Evolutionary conservation across 1,140 invertebrate species (phyloP).

Genomic region (Drosophila sulfurigaster): DNA sequence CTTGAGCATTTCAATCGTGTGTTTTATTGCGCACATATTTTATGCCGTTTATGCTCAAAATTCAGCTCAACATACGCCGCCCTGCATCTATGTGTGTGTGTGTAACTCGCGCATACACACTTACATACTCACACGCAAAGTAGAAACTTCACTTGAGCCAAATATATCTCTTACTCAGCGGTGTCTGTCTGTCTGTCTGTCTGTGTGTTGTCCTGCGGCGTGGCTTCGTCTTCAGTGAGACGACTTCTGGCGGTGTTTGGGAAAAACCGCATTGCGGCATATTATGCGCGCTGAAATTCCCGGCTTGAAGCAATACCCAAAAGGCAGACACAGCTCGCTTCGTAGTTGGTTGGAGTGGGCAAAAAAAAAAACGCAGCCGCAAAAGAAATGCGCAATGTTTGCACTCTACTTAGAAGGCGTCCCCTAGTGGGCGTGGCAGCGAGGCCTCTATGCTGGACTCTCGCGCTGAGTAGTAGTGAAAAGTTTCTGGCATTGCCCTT

Average conservation of each 20-base stretch:
- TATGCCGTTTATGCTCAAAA: conserved; percentile 83
- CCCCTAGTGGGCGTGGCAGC: conserved; percentile 36
- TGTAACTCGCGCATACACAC: conserved; percentile 22
- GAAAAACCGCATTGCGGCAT: conserved; percentile 81
- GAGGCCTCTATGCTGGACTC: conserved; percentile 28
- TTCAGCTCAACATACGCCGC: conserved; percentile 55
- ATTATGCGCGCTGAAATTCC: conserved; percentile 81
- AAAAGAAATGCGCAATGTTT: conserved; percentile 78
- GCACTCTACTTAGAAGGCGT: conserved; percentile 43
- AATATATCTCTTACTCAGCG: conserved; percentile 22
- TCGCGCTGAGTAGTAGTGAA: conserved; percentile 25
- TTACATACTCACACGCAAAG: conserved; percentile 4
- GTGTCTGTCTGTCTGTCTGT: neutral
- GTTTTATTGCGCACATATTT: conserved; percentile 83
- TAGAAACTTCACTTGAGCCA: conserved; percentile 57
- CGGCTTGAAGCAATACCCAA: conserved; percentile 53
- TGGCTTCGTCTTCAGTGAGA: conserved; percentile 50
- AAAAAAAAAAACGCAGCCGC: conserved; percentile 60
- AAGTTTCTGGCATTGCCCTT: conserved; percentile 42
- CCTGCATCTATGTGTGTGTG: neutral
- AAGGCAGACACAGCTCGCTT: neutral
- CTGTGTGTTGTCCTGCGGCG: conserved; percentile 64
- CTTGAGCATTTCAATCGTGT: conserved; percentile 82
- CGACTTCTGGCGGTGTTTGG: conserved; percentile 66
- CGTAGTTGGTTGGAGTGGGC: neutral